Conservation (phyloP, 2,888 invertebrate genomes). For the Lysandra coridon region DNA sequence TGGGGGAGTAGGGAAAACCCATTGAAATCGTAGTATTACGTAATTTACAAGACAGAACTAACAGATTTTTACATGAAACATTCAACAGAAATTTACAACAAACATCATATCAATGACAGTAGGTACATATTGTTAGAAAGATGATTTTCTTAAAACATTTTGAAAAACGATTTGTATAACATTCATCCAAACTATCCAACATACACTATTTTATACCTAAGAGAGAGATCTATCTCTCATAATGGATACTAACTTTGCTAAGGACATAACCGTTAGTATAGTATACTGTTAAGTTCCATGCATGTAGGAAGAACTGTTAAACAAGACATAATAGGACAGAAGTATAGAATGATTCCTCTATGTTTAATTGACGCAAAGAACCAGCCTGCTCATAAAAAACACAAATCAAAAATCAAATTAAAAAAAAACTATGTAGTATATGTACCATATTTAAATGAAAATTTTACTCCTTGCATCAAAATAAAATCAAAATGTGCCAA, state of each 20-base stretch:
- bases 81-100: not conserved
- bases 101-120: not conserved
- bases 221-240: not conserved
- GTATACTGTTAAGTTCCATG: not conserved
- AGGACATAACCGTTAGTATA: not conserved
- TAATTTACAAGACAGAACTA: not conserved
- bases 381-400: not conserved
- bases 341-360: not conserved
- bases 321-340: not conserved
- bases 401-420: not conserved
- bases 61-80: not conserved
- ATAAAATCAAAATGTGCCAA: not conserved
- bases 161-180: not conserved
- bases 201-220: not conserved
- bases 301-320: slow-evolving; percentile 11
- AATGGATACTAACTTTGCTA: not conserved
- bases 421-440: not conserved
- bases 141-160: not conserved
- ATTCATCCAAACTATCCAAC: not conserved
- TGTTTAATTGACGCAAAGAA: slow-evolving; percentile 9
- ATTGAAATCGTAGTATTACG: not conserved
- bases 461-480: not conserved
- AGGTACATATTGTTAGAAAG: not conserved
- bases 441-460: not conserved
- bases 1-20: not conserved